These are phyloP conservation scores for Acromyrmex echinatior DNA, from an alignment of 1,140 invertebrate genomes.

Conservation along the genomic window DNA sequence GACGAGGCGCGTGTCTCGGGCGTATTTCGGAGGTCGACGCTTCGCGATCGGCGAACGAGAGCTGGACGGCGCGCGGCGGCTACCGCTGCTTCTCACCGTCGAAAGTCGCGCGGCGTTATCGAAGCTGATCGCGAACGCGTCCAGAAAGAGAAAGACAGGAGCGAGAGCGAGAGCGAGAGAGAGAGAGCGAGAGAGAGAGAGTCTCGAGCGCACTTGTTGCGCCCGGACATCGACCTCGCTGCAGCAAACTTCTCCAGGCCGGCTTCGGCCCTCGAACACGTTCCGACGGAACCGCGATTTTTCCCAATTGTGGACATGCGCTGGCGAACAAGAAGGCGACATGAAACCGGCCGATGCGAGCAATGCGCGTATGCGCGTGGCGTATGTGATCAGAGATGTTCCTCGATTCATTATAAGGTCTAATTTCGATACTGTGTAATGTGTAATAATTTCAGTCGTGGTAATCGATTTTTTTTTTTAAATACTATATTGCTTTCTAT, in stretches of 20 bases:
- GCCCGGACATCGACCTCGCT: conserved; percentile 77
- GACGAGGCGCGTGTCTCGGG: neutral
- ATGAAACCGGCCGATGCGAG: conserved; percentile 23
- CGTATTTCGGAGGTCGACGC: conserved; percentile 57
- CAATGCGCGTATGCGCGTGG: neutral
- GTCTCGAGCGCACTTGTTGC: conserved; percentile 72
- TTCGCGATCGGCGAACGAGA: conserved; percentile 25
- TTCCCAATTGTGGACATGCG: conserved; percentile 62
- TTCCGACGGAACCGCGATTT: conserved; percentile 72
- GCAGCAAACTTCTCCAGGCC: conserved; percentile 67
- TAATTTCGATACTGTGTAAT: conserved; percentile 37
- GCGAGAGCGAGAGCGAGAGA: conserved; percentile 36
- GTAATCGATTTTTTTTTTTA: neutral
- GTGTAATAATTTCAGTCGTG: neutral
- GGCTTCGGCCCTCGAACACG: conserved; percentile 68
- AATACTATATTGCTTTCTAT: too few species aligned
- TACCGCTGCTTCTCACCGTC: conserved; percentile 10
- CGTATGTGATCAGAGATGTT: neutral
- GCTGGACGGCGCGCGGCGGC: neutral
- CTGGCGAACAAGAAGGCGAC: conserved; percentile 45
- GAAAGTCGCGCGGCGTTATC: conserved; percentile 59
- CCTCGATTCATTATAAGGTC: conserved; percentile 5
- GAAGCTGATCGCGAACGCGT: conserved; percentile 55
- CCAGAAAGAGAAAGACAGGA: conserved; percentile 27
- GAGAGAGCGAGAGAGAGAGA: neutral